These are phyloP conservation scores for Marcusenius ussheri DNA, from an alignment of 2,113 vertebrate genomes.

Conservation along the genomic window DNA sequence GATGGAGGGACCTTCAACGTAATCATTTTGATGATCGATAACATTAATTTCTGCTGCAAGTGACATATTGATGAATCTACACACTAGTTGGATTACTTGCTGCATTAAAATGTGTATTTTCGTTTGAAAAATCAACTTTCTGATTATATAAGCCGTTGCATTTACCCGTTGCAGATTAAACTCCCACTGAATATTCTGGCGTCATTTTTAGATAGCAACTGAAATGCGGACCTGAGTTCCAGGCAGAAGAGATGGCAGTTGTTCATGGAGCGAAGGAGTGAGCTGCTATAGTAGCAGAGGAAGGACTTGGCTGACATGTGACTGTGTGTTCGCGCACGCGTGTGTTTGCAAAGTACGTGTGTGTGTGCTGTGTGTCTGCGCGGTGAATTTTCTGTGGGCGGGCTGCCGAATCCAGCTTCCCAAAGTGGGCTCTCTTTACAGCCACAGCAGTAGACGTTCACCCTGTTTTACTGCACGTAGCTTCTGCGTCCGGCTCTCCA, in stretches of 20 bases:
- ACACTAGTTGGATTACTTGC: neutral
- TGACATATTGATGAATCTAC: neutral
- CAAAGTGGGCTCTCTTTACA: constrained; percentile 15
- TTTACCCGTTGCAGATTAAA: constrained; percentile 1
- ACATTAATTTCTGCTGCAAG: neutral
- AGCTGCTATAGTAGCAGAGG: constrained; percentile 11
- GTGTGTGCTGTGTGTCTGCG: constrained; percentile 34
- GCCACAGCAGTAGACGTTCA: constrained; percentile 5
- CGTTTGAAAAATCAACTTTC: neutral
- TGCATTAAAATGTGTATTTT: neutral
- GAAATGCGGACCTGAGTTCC: constrained; percentile 1
- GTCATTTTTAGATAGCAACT: neutral
- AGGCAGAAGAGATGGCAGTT: constrained; percentile 8
- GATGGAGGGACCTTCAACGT: neutral
- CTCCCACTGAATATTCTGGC: constrained; percentile 7
- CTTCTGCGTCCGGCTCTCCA: neutral
- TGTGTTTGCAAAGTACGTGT: constrained; percentile 21
- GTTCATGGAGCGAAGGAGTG: neutral
- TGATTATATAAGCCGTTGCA: neutral
- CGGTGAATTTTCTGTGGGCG: constrained; percentile 61
- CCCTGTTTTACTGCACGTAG: constrained; percentile 1
- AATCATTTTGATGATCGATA: neutral
- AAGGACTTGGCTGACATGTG: constrained; percentile 9
- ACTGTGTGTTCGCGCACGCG: constrained; percentile 4
- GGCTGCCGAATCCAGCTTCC: constrained; percentile 20